A percentile compares a stretch with the other conserved stretches of the same genome.
These are phyloP conservation scores for Saxidomus purpurata DNA, from an alignment of 1,140 invertebrate genomes.

Conservation along the genomic window DNA sequence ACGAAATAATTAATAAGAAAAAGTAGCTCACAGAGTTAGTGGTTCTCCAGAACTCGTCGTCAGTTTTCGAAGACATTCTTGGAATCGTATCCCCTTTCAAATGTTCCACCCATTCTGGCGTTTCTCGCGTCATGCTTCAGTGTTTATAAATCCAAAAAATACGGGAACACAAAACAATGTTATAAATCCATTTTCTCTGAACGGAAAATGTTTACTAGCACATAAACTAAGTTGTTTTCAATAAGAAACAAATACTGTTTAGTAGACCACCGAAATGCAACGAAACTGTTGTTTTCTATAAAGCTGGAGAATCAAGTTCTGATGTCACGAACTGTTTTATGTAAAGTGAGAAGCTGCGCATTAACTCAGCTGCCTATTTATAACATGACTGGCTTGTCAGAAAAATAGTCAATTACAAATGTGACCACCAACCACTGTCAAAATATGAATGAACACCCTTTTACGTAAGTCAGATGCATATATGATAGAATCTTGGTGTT, in stretches of 20 bases:
- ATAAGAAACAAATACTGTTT: too few species aligned
- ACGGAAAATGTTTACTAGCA: background rate
- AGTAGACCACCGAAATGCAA: background rate
- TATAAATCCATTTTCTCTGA: constrained; percentile 27
- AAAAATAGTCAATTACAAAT: background rate
- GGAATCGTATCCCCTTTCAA: constrained; percentile 57
- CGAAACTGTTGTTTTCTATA: background rate
- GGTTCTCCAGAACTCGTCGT: constrained; percentile 49
- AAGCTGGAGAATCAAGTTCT: background rate
- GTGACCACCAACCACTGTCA: background rate
- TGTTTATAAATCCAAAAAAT: background rate
- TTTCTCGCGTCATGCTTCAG: constrained; percentile 45
- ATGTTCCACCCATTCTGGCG: constrained; percentile 63
- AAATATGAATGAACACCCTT: background rate
- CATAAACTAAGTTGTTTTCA: too few species aligned
- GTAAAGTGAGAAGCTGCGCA: background rate
- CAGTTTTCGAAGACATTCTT: background rate
- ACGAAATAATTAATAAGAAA: too few species aligned
- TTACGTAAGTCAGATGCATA: background rate
- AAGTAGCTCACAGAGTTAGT: constrained; percentile 59
- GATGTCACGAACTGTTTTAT: background rate
- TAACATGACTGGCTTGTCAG: background rate
- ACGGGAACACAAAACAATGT: background rate
- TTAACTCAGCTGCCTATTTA: constrained; percentile 5
- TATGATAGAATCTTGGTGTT: background rate